Evolutionary conservation across 1,140 invertebrate genomes (phyloP), one percentile per base, ranked within the genome.

Genomic region (Ceratitis capitata): DNA sequence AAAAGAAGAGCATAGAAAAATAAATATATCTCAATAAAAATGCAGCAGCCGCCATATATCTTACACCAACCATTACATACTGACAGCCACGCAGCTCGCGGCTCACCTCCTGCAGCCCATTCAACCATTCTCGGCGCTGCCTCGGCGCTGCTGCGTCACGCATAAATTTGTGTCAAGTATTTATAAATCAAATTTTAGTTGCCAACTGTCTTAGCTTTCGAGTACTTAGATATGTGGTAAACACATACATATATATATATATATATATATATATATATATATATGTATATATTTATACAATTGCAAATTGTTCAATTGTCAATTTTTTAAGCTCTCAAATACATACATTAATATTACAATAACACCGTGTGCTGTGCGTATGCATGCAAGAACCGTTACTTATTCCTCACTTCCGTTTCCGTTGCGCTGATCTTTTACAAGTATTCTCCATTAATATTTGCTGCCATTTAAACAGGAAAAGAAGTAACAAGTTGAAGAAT

Each of bases 81-180:
- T n/a, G n/a, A n/a, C n/a, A n/a, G n/a, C n/a, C n/a, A n/a, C n/a
- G n/a, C n/a, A n/a, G n/a, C 1, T 56, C 5, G 51, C n/a, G n/a
- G n/a, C n/a, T n/a, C n/a, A n/a, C n/a, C n/a, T n/a, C n/a, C n/a
- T n/a, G n/a, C n/a, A n/a, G n/a, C n/a, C n/a, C n/a, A n/a, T n/a
- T n/a, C n/a, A n/a, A n/a, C 23, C 56, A 61, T 61, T 61, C n/a
- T n/a, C n/a, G n/a, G 26, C 56, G 19, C 9, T 23, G 5, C 35
- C 7, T 78, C 12, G 7, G 35, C 7, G 0, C n/a, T 9, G 0
- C 6, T 23, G 6, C 6, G 69, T 53, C 87, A 85, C 84, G 83
- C 87, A 88, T 88, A 88, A 88, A 88, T 88, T 88, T 88, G 84
- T 84, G 85, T 88, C 87, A 87, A 88, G 88, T 87, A 86, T 86